Evolutionary conservation across 2,888 invertebrate genomes (phyloP).

Genomic region (Tachina lurida): DNA sequence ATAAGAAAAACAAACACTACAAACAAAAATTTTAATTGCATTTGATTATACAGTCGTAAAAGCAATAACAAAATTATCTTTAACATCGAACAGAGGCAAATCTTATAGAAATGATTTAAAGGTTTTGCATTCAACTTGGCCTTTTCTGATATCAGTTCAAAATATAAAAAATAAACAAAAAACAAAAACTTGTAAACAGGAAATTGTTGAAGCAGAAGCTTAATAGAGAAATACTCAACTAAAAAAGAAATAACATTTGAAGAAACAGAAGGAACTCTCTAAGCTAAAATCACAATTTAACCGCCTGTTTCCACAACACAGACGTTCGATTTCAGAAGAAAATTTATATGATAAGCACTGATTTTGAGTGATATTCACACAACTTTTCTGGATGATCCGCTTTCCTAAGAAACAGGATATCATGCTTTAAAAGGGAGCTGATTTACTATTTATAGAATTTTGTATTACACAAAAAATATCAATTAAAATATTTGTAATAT

Average conservation of each 20-base stretch:
- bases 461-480: no score
- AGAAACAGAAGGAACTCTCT: background rate
- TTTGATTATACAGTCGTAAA: slow-evolving; percentile 67
- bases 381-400: no score
- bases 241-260: background rate
- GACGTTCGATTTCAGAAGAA: no score
- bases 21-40: slow-evolving; percentile 53
- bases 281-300: background rate
- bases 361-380: no score
- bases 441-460: no score
- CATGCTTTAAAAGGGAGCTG: no score
- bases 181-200: slow-evolving; percentile 41
- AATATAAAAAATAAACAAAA: slow-evolving; percentile 16
- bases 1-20: slow-evolving; percentile 15
- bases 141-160: background rate
- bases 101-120: slow-evolving; percentile 16
- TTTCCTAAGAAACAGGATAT: no score
- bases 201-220: slow-evolving; percentile 45
- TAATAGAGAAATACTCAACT: background rate
- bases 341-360: no score
- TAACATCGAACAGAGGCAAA: slow-evolving; percentile 41
- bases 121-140: slow-evolving; percentile 14
- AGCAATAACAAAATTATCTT: slow-evolving; percentile 67
- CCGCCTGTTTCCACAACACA: no score
- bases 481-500: no score